Conservation (phyloP, 2,888 invertebrate species). For the Meandrusa payeni region DNA sequence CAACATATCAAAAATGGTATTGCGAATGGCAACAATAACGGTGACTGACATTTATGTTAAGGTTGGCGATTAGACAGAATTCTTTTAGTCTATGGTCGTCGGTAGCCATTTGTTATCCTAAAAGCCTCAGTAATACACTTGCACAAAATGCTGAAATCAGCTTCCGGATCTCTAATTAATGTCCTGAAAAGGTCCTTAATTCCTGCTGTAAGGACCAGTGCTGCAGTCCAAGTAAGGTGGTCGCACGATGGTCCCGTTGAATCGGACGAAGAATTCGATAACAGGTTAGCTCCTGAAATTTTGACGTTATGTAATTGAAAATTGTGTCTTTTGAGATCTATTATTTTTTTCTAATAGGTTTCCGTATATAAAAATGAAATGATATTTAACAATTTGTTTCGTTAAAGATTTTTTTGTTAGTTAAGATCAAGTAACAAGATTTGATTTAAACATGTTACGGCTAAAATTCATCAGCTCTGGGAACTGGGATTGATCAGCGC, state of each 20-base stretch:
- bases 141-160: conserved; percentile 72
- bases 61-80: no score
- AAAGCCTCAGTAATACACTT: conserved; percentile 52
- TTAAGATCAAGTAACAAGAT: no score
- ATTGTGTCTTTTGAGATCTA: conserved; percentile 31
- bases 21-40: no score
- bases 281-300: conserved; percentile 69
- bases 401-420: conserved; percentile 1
- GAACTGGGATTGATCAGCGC: no score
- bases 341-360: conserved; percentile 23
- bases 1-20: no score
- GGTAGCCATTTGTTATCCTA: conserved; percentile 72
- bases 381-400: no score
- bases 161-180: conserved; percentile 60
- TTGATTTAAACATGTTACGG: no score
- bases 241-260: conserved; percentile 81
- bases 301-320: conserved; percentile 77
- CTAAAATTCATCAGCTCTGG: no score
- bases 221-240: conserved; percentile 51
- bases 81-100: conserved; percentile 31
- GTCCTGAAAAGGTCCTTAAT: conserved; percentile 62
- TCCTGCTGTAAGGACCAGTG: conserved; percentile 55
- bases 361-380: background rate
- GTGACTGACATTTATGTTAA: no score
- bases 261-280: conserved; percentile 92